Conservation (phyloP, 1,140 invertebrate genomes). For the Leptinotarsa texana region DNA sequence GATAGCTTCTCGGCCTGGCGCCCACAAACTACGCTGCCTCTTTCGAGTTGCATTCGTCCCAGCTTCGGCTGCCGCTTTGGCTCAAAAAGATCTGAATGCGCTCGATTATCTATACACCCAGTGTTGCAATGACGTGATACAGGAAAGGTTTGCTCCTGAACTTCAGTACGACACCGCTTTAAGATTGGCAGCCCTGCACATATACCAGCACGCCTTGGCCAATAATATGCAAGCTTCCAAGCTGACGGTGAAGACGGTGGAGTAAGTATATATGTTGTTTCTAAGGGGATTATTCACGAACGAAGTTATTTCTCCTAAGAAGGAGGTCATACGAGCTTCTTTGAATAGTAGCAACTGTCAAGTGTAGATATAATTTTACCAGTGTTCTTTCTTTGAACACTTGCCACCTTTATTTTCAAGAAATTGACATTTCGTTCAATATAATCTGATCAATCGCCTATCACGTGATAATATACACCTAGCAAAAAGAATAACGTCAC, state of each 20-base stretch:
- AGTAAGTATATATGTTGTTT: slow-evolving; percentile 67
- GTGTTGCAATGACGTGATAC: slow-evolving; percentile 91
- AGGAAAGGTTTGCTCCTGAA: slow-evolving; percentile 87
- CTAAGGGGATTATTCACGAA: no score
- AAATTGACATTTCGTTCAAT: no score
- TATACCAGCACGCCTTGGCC: slow-evolving; percentile 84
- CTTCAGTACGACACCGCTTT: slow-evolving; percentile 85
- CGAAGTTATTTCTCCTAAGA: no score
- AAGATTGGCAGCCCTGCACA: slow-evolving; percentile 83
- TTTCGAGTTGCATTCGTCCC: slow-evolving; percentile 89
- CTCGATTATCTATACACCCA: slow-evolving; percentile 90
- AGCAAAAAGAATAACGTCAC: no score
- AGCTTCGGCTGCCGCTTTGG: slow-evolving; percentile 78
- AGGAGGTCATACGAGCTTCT: no score
- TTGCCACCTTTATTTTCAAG: no score
- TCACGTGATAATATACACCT: no score
- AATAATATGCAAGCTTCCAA: slow-evolving; percentile 77
- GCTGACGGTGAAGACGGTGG: slow-evolving; percentile 81
- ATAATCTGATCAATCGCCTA: no score
- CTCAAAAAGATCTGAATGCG: slow-evolving; percentile 79
- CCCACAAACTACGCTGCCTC: slow-evolving; percentile 85
- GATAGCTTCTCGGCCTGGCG: slow-evolving; percentile 85
- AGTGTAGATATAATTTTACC: no score
- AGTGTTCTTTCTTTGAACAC: no score
- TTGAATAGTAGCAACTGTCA: no score